Evolutionary conservation across 2,888 invertebrate genomes (phyloP).

Genomic region (Machimus atricapillus): DNA sequence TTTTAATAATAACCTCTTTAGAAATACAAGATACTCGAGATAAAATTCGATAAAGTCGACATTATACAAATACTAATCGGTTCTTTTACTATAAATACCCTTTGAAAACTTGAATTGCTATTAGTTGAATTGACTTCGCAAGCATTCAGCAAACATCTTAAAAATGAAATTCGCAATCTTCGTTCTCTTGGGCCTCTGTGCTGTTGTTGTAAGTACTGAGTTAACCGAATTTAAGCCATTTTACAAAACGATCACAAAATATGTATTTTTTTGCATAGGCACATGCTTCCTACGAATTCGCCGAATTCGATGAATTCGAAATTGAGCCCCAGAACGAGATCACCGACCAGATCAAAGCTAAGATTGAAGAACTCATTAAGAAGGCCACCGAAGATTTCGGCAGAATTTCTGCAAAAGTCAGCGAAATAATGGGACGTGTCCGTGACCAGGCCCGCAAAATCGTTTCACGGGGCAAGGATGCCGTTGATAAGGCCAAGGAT

Average conservation of each 20-base stretch:
- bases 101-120: background rate
- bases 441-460: background rate
- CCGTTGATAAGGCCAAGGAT: background rate
- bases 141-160: background rate
- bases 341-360: background rate
- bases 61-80: background rate
- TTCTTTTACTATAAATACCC: background rate
- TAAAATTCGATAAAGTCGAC: background rate
- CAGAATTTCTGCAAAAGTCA: background rate
- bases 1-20: background rate
- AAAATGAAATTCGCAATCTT: constrained; percentile 45
- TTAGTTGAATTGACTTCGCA: background rate
- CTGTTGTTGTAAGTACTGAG: constrained; percentile 35
- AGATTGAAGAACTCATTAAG: background rate
- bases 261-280: background rate
- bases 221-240: background rate
- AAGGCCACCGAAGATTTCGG: background rate
- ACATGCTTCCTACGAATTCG: background rate
- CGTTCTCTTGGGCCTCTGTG: constrained; percentile 43
- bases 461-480: background rate
- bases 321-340: background rate
- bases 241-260: background rate
- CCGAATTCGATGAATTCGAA: background rate
- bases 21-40: background rate
- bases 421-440: background rate